phyloP scores from a whole-genome alignment of 2,113 vertebrate species.

The Murina feae region DNA sequence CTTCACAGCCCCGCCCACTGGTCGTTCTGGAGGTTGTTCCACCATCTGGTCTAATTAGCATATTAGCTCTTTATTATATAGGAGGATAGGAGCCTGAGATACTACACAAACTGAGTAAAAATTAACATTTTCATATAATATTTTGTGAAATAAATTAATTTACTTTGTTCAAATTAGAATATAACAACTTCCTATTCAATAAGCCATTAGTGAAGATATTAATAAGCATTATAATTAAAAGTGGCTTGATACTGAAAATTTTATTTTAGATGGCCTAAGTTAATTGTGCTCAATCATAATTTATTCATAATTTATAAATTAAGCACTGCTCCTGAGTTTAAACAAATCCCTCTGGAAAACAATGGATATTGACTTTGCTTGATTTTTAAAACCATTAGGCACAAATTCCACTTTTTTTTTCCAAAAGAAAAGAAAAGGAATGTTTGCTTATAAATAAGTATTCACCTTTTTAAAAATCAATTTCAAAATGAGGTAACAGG shows the following conservation, averaged over 20 bases:
- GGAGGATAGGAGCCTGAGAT: background rate
- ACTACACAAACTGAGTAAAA: conserved; percentile 24
- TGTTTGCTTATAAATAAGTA: background rate
- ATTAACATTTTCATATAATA: background rate
- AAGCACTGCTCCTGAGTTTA: conserved; percentile 14
- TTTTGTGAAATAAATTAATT: conserved; percentile 32
- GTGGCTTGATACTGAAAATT: background rate
- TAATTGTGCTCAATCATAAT: conserved; percentile 25
- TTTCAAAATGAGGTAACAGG: conserved; percentile 15
- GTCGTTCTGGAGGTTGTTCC: no score
- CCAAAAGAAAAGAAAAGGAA: background rate
- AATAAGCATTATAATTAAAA: conserved; percentile 1
- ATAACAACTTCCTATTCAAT: background rate
- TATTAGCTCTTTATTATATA: no score
- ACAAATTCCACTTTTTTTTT: conserved; percentile 7
- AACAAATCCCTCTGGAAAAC: conserved; percentile 30
- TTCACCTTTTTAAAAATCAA: conserved; percentile 13
- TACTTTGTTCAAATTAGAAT: conserved; percentile 18
- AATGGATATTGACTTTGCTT: conserved; percentile 25
- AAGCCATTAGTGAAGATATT: conserved; percentile 19
- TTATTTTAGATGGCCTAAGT: conserved; percentile 1
- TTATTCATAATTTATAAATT: conserved; percentile 29
- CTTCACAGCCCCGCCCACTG: no score
- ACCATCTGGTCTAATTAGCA: no score
- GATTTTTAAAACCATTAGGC: conserved; percentile 22